phyloP scores from a whole-genome alignment of 2,888 invertebrate species.

The Lepas anatifera region DNA sequence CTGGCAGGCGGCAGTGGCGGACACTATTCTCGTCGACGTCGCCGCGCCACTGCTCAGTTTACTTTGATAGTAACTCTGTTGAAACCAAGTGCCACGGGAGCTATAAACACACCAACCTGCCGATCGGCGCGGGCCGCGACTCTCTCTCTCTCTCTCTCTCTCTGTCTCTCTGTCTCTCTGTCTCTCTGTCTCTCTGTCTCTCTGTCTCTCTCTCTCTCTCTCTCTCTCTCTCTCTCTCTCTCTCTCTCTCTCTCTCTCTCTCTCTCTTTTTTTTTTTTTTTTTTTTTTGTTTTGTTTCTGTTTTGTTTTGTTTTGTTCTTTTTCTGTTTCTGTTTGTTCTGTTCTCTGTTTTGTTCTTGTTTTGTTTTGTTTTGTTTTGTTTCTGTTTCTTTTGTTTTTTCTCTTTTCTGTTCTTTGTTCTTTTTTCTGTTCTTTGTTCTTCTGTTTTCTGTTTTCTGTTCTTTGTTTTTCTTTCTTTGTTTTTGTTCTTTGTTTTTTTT shows the following conservation, averaged over 20 bases:
- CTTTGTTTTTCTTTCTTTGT: too few species aligned
- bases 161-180: too few species aligned
- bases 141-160: too few species aligned
- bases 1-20: too few species aligned
- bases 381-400: background rate
- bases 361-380: background rate
- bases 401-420: background rate
- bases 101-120: too few species aligned
- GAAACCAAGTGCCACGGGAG: too few species aligned
- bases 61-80: too few species aligned
- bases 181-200: constrained; percentile 1
- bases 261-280: constrained; percentile 10
- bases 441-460: too few species aligned
- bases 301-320: background rate
- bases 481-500: too few species aligned
- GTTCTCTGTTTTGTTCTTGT: constrained; percentile 1
- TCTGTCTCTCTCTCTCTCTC: constrained; percentile 13
- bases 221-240: constrained; percentile 14
- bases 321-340: constrained; percentile 13
- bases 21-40: too few species aligned
- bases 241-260: constrained; percentile 14
- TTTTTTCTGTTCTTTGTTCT: background rate
- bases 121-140: too few species aligned
- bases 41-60: too few species aligned
- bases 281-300: background rate